Evolutionary conservation across 2,888 invertebrate species (phyloP), one percentile per base, ranked within the genome.

Genomic region (Physocephala rufipes): DNA sequence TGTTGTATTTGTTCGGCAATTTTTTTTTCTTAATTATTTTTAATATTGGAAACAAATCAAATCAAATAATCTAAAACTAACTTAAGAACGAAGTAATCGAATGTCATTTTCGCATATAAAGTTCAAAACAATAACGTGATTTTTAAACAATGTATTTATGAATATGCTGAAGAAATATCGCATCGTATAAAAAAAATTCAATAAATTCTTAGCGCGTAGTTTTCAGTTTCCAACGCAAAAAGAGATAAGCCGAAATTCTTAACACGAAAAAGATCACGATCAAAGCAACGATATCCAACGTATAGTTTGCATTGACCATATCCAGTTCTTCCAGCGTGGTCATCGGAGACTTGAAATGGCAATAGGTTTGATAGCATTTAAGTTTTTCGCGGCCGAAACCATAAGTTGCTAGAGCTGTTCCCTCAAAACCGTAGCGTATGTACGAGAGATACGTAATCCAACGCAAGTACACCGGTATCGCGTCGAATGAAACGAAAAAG

Each of bases 381-480:
- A 97, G 88, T 77, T 93, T 93, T 71, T 91, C 90, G 58, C 97
- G 88, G 69, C 91, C 90, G 81, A 93, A 95, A 2, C 95, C 93
- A 85, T 98, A 98, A 0, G 96, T 95, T 16, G 96, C 94, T 69
- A 97, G 89, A 7, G 97, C 93, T 0, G 95, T 95, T 58, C 96
- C 97, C 87, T 97, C 97, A 87, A 97, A 98, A 47, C 96, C 95
- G 84, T 97, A 98, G 77, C 97, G 89, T 81, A 97, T 96, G 87
- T 97, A 97, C 0, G 96, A 96, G 12, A 96, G 88, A 82, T 97
- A 97, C 0, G 97, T 96, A 80, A 98, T 93, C 97, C 97, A 97
- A 76, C 96, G 90, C 68, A 98, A 88, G 86, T 97, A 98, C 2
- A 94, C 91, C 0, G 97, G 97, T 82, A 98, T 97, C 1, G 97